Evolutionary conservation across 1,140 invertebrate species (phyloP).

Genomic region (Archegozetes longisetosus): DNA sequence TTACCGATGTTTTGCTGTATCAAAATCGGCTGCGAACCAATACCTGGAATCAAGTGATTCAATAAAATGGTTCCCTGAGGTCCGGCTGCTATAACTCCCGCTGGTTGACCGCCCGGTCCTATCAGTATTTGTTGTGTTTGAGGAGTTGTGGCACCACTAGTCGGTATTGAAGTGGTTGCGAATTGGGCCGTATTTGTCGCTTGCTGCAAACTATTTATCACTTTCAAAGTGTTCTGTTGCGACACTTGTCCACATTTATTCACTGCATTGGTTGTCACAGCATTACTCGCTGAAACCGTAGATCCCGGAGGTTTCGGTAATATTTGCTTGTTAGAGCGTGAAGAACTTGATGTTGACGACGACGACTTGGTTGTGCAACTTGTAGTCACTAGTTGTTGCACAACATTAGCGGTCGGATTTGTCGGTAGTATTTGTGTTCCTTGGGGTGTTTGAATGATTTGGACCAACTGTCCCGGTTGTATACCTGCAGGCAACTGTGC

Average conservation of each 20-base stretch:
- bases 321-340: slow-evolving; percentile 22
- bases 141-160: neutral
- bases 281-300: neutral
- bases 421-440: slow-evolving; percentile 6
- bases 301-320: slow-evolving; percentile 24
- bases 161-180: neutral
- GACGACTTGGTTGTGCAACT: neutral
- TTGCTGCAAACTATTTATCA: neutral
- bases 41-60: slow-evolving; percentile 21
- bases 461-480: slow-evolving; percentile 13
- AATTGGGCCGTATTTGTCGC: slow-evolving; percentile 1
- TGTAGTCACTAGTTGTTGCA: neutral
- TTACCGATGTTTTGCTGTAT: slow-evolving; percentile 26
- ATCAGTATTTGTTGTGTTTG: slow-evolving; percentile 16
- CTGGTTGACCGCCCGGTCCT: slow-evolving; percentile 17
- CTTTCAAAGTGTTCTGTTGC: neutral
- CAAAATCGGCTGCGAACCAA: slow-evolving; percentile 27
- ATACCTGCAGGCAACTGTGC: neutral
- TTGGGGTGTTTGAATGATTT: slow-evolving; percentile 16
- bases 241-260: neutral
- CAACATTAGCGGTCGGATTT: neutral
- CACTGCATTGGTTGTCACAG: neutral
- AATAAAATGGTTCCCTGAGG: slow-evolving; percentile 23
- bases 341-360: neutral
- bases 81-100: slow-evolving; percentile 14